Percentiles rank a stretch among this genome's conserved stretches.
phyloP scores from a whole-genome alignment of 2,888 invertebrate species.

The Ceriagrion tenellum region DNA sequence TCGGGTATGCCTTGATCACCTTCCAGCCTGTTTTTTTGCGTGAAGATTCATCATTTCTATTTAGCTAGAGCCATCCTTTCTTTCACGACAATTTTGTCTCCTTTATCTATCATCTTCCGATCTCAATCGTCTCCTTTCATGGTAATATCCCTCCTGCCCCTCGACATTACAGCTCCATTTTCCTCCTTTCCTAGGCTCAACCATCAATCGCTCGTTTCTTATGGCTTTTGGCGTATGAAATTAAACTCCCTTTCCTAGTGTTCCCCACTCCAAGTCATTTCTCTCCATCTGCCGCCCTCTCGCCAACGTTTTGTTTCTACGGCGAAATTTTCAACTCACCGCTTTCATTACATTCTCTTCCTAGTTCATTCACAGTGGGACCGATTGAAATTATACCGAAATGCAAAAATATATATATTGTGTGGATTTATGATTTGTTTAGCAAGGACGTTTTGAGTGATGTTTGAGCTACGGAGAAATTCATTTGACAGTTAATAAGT shows the following conservation, averaged over 20 bases:
- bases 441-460: too few relatives aligned
- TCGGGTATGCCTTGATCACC: neutral
- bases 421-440: too few relatives aligned
- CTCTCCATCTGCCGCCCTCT: neutral
- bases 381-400: too few relatives aligned
- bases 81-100: neutral
- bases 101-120: neutral
- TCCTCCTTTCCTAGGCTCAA: neutral
- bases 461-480: too few relatives aligned
- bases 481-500: too few relatives aligned
- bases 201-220: neutral
- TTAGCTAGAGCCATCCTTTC: neutral
- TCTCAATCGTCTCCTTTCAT: neutral
- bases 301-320: neutral
- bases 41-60: neutral
- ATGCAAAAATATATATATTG: too few relatives aligned
- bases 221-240: constrained; percentile 1
- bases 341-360: neutral
- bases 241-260: neutral
- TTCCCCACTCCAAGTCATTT: neutral
- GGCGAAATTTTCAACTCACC: neutral
- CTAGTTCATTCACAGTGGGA: too few relatives aligned
- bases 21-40: neutral
- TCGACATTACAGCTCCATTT: neutral
- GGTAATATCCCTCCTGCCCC: neutral